Evolutionary conservation across 2,888 invertebrate genomes (phyloP).

Genomic region (Pheosia tremula): DNA sequence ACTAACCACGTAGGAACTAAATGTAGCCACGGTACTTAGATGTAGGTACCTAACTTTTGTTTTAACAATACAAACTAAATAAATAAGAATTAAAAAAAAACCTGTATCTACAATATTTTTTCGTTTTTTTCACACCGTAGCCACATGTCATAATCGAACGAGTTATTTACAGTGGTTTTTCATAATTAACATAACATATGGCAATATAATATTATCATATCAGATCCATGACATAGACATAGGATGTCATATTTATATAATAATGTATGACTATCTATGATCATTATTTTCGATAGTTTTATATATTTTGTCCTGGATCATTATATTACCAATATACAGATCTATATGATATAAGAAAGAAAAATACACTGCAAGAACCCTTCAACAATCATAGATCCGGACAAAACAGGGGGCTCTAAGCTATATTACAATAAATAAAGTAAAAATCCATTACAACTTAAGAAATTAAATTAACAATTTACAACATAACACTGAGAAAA

Average conservation of each 20-base stretch:
- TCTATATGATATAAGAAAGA: background rate
- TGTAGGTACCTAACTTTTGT: background rate
- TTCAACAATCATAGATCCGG: slow-evolving; percentile 4
- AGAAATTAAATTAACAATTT: slow-evolving; percentile 43
- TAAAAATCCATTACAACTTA: slow-evolving; percentile 43
- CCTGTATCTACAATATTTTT: background rate
- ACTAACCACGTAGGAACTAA: slow-evolving; percentile 34
- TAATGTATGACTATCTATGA: too few species aligned
- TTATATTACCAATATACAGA: too few species aligned
- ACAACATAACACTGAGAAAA: slow-evolving; percentile 43
- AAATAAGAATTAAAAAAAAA: background rate
- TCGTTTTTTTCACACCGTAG: slow-evolving; percentile 16
- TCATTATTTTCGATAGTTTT: too few species aligned
- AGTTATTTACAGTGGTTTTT: slow-evolving; percentile 10
- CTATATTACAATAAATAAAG: slow-evolving; percentile 41
- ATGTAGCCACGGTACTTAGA: background rate
- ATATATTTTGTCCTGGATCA: too few species aligned
- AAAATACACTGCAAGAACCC: slow-evolving; percentile 12
- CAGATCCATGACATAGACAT: too few species aligned
- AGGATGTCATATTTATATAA: too few species aligned
- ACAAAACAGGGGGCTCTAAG: slow-evolving; percentile 19
- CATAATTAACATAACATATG: background rate
- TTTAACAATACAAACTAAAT: background rate
- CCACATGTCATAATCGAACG: slow-evolving; percentile 13
- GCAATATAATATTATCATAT: too few species aligned